Evolutionary conservation across 2,113 vertebrate species (phyloP), one percentile per base, ranked within the genome.

Genomic region (Cynocephalus volans): DNA sequence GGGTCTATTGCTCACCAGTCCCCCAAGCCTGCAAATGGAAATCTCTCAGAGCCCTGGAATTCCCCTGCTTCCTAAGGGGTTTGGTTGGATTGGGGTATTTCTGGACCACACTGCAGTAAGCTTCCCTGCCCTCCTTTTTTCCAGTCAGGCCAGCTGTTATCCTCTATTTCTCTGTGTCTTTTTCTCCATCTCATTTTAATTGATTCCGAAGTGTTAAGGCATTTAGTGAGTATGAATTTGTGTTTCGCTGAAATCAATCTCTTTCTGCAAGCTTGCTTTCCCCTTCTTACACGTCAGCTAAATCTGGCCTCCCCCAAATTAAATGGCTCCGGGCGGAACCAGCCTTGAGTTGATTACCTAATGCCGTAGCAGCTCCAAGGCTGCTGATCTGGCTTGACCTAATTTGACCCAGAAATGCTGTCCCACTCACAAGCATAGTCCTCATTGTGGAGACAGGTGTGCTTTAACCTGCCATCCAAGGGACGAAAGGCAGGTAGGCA

Each of bases 201-300:
- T 98, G 98, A 98, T 98, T 98, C 96, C 5, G 65, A 97, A 98
- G 94, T 93, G 96, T 97, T 97, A 98, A 97, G 96, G 96, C 96
- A 45, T 98, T 98, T 97, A 97, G 97, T 76, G 95, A 95, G 96
- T 33, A 73, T 86, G 96, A 92, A 93, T 94, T 97, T 96, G 97
- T 98, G 84, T 95, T 97, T 98, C 87, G 10, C 82, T 94, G 98
- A 97, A 98, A 97, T 98, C 97, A 96, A 58, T 98, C 92, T 97
- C 97, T 98, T 98, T 98, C 97, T 98, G 97, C 97, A 98, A 98
- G 98, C 97, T 98, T 98, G 97, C 98, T 97, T 97, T 95, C 96
- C 93, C 54, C 86, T 97, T 95, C 81, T 97, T 95, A 97, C 73
- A 98, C 98, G 97, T 97, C 97, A 98, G 98, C 97, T 97, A 93